Percentiles rank a stretch among this genome's conserved stretches.
Conservation (phyloP, 1,140 invertebrate genomes). For the Zaprionus inermis region DNA sequence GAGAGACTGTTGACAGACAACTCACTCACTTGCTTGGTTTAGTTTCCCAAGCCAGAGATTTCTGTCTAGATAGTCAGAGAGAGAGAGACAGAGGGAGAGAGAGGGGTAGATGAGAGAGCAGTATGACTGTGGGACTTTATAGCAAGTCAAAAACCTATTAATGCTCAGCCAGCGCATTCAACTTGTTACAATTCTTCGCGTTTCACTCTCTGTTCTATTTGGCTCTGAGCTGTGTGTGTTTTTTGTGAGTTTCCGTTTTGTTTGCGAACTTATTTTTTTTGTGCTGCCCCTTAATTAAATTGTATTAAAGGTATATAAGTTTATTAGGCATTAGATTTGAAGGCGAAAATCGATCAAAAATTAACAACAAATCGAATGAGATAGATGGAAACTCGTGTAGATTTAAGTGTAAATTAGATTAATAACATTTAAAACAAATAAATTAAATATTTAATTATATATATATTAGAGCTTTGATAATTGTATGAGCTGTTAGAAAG, state of each 20-base stretch:
- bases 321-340: no score
- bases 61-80: neutral
- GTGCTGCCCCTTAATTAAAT: slow-evolving; percentile 8
- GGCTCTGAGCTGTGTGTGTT: slow-evolving; percentile 3
- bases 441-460: neutral
- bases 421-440: no score
- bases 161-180: slow-evolving; percentile 76
- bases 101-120: neutral
- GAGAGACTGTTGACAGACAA: slow-evolving; percentile 40
- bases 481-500: no score
- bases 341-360: neutral
- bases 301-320: neutral
- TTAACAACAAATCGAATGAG: no score
- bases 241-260: slow-evolving; percentile 41
- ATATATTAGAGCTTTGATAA: no score
- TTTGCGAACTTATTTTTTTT: slow-evolving; percentile 41
- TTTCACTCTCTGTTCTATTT: slow-evolving; percentile 44
- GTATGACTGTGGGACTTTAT: slow-evolving; percentile 48
- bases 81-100: neutral
- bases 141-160: slow-evolving; percentile 81
- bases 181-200: slow-evolving; percentile 78
- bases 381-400: no score
- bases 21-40: slow-evolving; percentile 49
- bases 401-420: no score
- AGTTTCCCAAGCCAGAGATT: slow-evolving; percentile 53